Evolutionary conservation across 2,888 invertebrate species (phyloP), one percentile per base, ranked within the genome.

Genomic region (Oligia latruncula): DNA sequence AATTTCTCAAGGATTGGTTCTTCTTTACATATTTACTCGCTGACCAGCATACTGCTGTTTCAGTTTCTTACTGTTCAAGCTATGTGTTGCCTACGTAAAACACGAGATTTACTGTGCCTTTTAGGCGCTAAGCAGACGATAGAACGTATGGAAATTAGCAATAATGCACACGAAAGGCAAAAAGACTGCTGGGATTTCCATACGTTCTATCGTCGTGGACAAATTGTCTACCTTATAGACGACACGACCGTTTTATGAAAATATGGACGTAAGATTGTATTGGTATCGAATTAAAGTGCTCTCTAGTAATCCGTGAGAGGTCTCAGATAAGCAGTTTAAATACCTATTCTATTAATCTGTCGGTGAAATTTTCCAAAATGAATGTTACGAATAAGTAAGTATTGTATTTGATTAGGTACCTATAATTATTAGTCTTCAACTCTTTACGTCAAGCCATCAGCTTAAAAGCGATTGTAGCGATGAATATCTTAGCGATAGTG

Each of bases 401-500:
- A 29, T 65, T 64, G 43, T 70, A 70, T 72, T 68, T 49, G 52
- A 82, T 70, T 82, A 29, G 29, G 29, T 29, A 72, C n/a, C 64
- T 80, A 40, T 67, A 46, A 11, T 49, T 64, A 62, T 68, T 58
- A 74, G 62, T 74, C 55, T 55, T 64, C 55, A 40, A 49, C 15
- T 58, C 29, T 68, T 64, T 60, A 62, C 9, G 11, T 71, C 6
- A 11, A 68, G 46, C 46, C 62, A 72, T 78, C 46, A 64, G 46
- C 71, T 58, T 60, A 67, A 43, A 64, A 84, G 60, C 13, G 70
- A 74, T 72, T 77, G 77, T 71, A 62, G 46, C 58, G 84, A 84
- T 86, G 71, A 65, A 46, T 84, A 86, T 86, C 86, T 11, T n/a
- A 13, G 13, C 13, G 67, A 84, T 83, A 76, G 65, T 71, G 43